Evolutionary conservation across 1,140 invertebrate genomes (phyloP), one percentile per base, ranked within the genome.

Genomic region (Caenorhabditis inopinata): DNA sequence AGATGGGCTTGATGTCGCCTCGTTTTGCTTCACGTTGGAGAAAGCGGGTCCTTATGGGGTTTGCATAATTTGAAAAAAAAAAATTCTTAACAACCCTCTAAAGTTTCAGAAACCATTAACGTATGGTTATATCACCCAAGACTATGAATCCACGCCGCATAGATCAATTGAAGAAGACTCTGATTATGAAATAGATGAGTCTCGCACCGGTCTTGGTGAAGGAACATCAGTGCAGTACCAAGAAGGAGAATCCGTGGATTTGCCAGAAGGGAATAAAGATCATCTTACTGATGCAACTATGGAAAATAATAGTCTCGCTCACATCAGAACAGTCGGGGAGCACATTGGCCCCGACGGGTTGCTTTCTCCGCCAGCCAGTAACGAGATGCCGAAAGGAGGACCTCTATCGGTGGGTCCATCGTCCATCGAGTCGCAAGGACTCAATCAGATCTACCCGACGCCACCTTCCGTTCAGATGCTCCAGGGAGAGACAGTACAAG

Each of bases 381-480:
- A 81, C 32, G 79, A 81, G 32, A 49, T 47, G 38, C 49, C 62
- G 6, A 49, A 78, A 74, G 58, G 42, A 78, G 76, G 62, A 29
- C 76, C 38, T 29, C 27, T 62, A 35, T 58, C 62, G 35, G 38
- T 78, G 49, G 76, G 45, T 68, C 58, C 58, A 68, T 18, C 58
- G 6, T 68, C 58, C 32, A 68, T 68, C 29, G 58, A 68, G 58
- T 38, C 58, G n/a, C 58, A 68, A 68, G 58, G 58, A 12, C 38
- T 76, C 45, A 81, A 81, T 81, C 74, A 78, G 46, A 81, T 81
- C 47, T 81, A 78, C 23, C 79, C 79, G 32, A 81, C 79, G 38
- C 79, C 79, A 47, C 79, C 79, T 11, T 81, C 79, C 2, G 76
- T 81, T 18, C 75, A 75, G 25, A 68, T 68, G 58, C 58, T 68